phyloP scores from a whole-genome alignment of 2,888 invertebrate species.

The Junonia oenone region DNA sequence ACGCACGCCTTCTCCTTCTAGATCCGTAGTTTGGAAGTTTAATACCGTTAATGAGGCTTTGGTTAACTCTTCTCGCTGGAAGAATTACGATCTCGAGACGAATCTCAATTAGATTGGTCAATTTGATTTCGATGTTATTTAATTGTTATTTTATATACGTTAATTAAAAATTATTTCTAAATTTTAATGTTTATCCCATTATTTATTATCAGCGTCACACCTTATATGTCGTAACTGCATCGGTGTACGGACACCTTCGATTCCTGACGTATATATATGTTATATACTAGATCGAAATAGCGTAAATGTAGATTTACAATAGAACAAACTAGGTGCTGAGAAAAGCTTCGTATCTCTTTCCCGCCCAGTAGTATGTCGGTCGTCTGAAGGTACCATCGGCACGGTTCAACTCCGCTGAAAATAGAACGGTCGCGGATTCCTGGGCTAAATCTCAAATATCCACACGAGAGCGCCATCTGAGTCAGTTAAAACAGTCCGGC shows the following conservation, averaged over 20 bases:
- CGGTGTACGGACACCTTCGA: conserved; percentile 45
- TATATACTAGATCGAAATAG: conserved; percentile 72
- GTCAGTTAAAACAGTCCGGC: conserved; percentile 85
- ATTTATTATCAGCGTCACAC: conserved; percentile 17
- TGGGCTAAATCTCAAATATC: conserved; percentile 83
- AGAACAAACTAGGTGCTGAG: conserved; percentile 37
- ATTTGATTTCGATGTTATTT: conserved; percentile 10
- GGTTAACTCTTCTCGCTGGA: conserved; percentile 59
- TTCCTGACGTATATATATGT: conserved; percentile 41
- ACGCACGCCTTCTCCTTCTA: conserved; percentile 45
- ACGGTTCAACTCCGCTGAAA: conserved; percentile 65
- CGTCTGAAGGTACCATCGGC: conserved; percentile 51
- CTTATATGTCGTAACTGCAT: conserved; percentile 28
- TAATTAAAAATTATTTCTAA: background rate
- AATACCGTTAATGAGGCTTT: conserved; percentile 64
- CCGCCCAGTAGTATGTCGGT: conserved; percentile 37
- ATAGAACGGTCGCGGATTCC: conserved; percentile 79
- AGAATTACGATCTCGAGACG: conserved; percentile 47
- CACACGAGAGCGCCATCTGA: conserved; percentile 85
- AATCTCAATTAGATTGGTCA: conserved; percentile 24
- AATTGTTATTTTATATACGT: background rate
- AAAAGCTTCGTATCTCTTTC: conserved; percentile 56
- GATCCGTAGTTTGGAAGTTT: conserved; percentile 55
- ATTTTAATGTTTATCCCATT: background rate
- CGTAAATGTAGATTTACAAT: conserved; percentile 68